A percentile compares a stretch with the other conserved stretches of the same genome.
These are phyloP conservation scores for Willowsia nigromaculata DNA, from an alignment of 2,888 invertebrate genomes.

Conservation along the genomic window DNA sequence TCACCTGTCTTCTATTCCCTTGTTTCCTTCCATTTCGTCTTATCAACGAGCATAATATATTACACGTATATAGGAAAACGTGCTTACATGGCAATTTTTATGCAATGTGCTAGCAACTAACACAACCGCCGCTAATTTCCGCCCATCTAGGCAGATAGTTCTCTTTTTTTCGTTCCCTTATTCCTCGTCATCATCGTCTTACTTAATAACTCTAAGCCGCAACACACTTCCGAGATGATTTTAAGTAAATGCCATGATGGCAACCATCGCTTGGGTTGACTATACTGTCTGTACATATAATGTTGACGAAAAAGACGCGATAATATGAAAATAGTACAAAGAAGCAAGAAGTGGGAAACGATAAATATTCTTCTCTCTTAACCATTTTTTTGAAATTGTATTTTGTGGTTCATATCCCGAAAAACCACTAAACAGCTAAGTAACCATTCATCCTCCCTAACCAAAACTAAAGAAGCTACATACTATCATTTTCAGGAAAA, in stretches of 20 bases:
- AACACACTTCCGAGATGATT: conserved; percentile 72
- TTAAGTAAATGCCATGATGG: conserved; percentile 22
- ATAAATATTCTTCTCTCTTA: neutral
- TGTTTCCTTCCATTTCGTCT: conserved; percentile 36
- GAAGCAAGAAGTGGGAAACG: neutral
- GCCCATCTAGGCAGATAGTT: conserved; percentile 46
- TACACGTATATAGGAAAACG: neutral
- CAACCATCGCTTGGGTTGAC: neutral
- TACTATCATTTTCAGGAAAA: neutral
- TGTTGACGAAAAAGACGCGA: neutral
- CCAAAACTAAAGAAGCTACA: conserved; percentile 32
- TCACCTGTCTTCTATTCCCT: conserved; percentile 61
- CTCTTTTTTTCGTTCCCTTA: conserved; percentile 39
- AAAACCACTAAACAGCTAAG: conserved; percentile 62
- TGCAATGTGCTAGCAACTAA: conserved; percentile 30
- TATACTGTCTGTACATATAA: neutral
- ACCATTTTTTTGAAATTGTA: conserved; percentile 48
- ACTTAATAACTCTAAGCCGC: conserved; percentile 63
- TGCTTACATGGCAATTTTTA: conserved; percentile 40
- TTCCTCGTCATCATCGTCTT: conserved; percentile 34
- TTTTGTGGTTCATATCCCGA: conserved; percentile 57
- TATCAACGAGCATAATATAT: neutral
- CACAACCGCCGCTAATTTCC: conserved; percentile 72
- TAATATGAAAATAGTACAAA: neutral
- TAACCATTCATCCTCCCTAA: conserved; percentile 50